These are phyloP conservation scores for Orchestes rusci DNA, from an alignment of 2,888 invertebrate genomes.

Conservation along the genomic window DNA sequence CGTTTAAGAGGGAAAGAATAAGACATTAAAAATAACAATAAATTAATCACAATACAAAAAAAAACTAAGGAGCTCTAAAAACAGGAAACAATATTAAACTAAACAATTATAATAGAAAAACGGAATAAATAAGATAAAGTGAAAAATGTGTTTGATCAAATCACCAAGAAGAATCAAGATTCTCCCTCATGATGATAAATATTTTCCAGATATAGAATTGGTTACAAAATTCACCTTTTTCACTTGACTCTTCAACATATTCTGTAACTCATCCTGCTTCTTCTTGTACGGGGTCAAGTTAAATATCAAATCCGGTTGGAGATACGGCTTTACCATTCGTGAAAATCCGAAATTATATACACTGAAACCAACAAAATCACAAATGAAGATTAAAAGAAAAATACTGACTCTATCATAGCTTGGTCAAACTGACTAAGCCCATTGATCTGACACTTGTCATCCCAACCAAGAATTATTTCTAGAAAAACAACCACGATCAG, in stretches of 20 bases:
- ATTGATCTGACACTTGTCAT: constrained; percentile 19
- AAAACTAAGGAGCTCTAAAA: too few species aligned
- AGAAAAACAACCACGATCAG: constrained; percentile 10
- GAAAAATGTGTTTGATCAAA: constrained; percentile 27
- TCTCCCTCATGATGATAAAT: neutral
- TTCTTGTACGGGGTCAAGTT: constrained; percentile 24
- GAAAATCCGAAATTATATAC: constrained; percentile 27
- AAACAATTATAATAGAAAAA: too few species aligned
- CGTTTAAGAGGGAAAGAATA: too few species aligned
- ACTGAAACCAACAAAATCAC: constrained; percentile 14
- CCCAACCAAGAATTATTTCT: constrained; percentile 28
- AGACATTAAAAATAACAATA: too few species aligned
- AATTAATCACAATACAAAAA: too few species aligned
- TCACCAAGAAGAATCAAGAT: constrained; percentile 28
- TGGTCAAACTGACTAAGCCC: constrained; percentile 22
- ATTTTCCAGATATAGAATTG: neutral
- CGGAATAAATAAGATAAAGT: constrained; percentile 23
- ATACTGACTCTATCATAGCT: constrained; percentile 23
- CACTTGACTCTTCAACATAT: constrained; percentile 13
- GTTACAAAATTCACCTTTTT: constrained; percentile 18
- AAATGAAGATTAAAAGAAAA: neutral
- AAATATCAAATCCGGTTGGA: constrained; percentile 28
- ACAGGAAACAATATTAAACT: too few species aligned
- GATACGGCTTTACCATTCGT: constrained; percentile 30
- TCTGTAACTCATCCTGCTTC: constrained; percentile 15